These are phyloP conservation scores for Eubucco bourcierii DNA, from an alignment of 2,113 vertebrate genomes.

Conservation along the genomic window DNA sequence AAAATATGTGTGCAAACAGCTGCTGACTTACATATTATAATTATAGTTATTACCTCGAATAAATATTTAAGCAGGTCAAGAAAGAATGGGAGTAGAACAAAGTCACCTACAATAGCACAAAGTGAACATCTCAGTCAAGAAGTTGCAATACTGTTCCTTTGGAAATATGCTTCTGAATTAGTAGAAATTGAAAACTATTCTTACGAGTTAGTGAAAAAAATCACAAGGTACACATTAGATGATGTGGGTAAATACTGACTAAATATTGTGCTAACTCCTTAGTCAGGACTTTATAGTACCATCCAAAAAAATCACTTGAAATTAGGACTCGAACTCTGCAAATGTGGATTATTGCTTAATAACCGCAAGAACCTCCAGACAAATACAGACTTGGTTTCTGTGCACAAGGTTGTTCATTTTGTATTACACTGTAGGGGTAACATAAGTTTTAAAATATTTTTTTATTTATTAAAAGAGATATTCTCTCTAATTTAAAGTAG, in stretches of 20 bases:
- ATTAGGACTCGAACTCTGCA: background rate
- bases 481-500: background rate
- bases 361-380: background rate
- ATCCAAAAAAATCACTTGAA: background rate
- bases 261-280: background rate
- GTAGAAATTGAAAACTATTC: background rate
- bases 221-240: background rate
- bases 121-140: background rate
- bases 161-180: background rate
- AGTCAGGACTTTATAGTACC: background rate
- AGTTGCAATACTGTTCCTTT: background rate
- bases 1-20: conserved; percentile 62
- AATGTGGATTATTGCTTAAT: background rate
- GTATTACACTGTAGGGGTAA: background rate
- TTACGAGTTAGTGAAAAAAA: background rate
- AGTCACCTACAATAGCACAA: conserved; percentile 8
- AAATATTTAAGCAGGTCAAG: conserved; percentile 62
- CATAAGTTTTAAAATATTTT: background rate
- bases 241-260: background rate
- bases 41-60: conserved; percentile 62
- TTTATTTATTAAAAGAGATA: background rate
- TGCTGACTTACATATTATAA: conserved; percentile 62
- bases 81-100: conserved; percentile 23
- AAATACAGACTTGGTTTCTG: background rate
- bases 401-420: background rate